These are phyloP conservation scores for Gallinago solitaria DNA, from an alignment of 2,797 vertebrate genomes.

Conservation along the genomic window DNA sequence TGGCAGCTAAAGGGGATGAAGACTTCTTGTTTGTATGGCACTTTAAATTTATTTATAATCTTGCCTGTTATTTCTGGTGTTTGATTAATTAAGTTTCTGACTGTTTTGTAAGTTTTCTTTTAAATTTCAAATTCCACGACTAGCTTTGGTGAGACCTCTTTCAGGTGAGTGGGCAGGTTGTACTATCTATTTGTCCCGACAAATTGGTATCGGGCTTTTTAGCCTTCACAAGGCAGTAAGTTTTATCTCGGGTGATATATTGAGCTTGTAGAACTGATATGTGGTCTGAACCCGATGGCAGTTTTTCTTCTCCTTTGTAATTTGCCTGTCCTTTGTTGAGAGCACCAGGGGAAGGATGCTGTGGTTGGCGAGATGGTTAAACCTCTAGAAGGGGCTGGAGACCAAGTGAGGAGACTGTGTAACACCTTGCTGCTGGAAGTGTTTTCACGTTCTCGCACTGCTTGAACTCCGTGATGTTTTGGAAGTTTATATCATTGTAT, in stretches of 20 bases:
- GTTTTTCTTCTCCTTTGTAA: background rate
- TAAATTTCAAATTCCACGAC: conserved; percentile 64
- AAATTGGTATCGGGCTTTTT: background rate
- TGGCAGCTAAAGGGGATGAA: background rate
- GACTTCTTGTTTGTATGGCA: background rate
- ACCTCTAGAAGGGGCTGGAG: background rate
- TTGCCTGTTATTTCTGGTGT: background rate
- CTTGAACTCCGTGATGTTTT: background rate
- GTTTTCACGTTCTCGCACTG: background rate
- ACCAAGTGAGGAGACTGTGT: background rate
- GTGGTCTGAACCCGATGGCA: background rate
- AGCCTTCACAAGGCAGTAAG: background rate
- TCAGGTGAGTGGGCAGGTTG: conserved; percentile 77
- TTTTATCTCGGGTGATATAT: background rate
- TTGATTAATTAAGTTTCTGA: background rate
- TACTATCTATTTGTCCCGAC: background rate
- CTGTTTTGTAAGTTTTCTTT: conserved; percentile 64
- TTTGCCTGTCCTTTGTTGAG: rapidly evolving
- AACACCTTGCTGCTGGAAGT: background rate
- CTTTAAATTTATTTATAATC: background rate
- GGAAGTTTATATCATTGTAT: background rate
- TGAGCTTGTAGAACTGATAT: background rate
- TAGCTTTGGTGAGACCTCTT: conserved; percentile 84
- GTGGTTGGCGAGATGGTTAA: background rate
- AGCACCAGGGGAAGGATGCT: background rate